These are phyloP conservation scores for Lycophotia porphyrea DNA, from an alignment of 2,888 invertebrate species.

Conservation along the genomic window DNA sequence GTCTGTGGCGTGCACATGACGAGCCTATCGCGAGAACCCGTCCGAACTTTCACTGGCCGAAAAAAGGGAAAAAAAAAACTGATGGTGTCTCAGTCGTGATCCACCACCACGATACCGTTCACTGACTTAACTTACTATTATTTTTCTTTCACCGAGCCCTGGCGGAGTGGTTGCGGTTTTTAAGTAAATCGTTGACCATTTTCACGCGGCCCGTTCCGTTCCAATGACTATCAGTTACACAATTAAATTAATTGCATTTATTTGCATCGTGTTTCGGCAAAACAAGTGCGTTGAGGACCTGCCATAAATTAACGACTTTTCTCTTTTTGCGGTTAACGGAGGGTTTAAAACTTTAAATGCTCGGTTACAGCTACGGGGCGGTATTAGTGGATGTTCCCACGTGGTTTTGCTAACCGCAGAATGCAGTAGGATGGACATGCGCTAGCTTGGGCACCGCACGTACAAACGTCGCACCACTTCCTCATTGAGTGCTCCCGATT, in stretches of 20 bases:
- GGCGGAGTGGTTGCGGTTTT: slow-evolving; percentile 66
- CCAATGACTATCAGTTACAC: slow-evolving; percentile 66
- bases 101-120: slow-evolving; percentile 79
- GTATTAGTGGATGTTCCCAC: slow-evolving; percentile 49
- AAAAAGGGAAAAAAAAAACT: slow-evolving; percentile 70
- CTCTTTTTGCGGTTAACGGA: not conserved
- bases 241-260: slow-evolving; percentile 65
- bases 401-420: slow-evolving; percentile 61
- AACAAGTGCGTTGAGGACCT: slow-evolving; percentile 7
- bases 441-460: slow-evolving; percentile 66
- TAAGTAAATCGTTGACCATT: slow-evolving; percentile 65
- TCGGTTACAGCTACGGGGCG: slow-evolving; percentile 25
- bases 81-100: slow-evolving; percentile 72
- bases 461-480: slow-evolving; percentile 71
- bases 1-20: slow-evolving; percentile 68
- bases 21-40: slow-evolving; percentile 67
- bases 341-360: not conserved
- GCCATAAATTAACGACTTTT: slow-evolving; percentile 17
- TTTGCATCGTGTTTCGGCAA: slow-evolving; percentile 57
- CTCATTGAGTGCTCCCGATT: slow-evolving; percentile 79
- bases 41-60: slow-evolving; percentile 80
- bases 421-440: slow-evolving; percentile 62
- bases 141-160: slow-evolving; percentile 57
- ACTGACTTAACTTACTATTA: slow-evolving; percentile 64
- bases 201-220: slow-evolving; percentile 68